Evolutionary conservation across 2,888 invertebrate genomes (phyloP), one percentile per base, ranked within the genome.

Genomic region (Apodemia duryi): DNA sequence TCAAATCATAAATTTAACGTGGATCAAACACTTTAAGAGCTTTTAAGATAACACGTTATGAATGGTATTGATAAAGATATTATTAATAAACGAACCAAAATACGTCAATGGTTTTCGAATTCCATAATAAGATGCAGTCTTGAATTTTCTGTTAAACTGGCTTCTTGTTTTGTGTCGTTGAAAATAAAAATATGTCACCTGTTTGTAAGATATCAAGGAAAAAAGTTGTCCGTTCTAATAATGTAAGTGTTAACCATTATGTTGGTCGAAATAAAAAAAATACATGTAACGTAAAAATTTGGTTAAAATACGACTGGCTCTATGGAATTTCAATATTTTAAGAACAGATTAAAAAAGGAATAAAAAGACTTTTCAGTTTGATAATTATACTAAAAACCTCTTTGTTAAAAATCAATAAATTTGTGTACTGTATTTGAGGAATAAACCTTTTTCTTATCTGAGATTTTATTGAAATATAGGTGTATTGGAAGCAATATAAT

Each of bases 61-160:
- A 54, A 54, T 54, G 54, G 29, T 54, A 54, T 28, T 54, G 54
- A 54, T 54, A 54, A 54, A 54, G 54, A 29, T 54, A 54, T 29
- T 32, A 54, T 29, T 32, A 54, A 28, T 54, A 54, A 32, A 54
- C 54, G 54, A 21, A 52, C 28, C 28, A 54, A 54, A 54, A 29
- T 28, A 54, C 54, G 29, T 54, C 54, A 54, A 32, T 54, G 32
- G 5, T 11, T 11, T 29, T 54, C 32, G 29, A 52, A 54, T 54
- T 54, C 54, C 54, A 54, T 54, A 54, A 54, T 54, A 54, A 54
- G 54, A 54, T 54, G 29, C 54, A 54, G 29, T 28, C 54, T 54
- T 54, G 32, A 13, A 32, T 11, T 5, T 54, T 29, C 10, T 29
- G 11, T 54, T 46, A 46, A 46, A 32, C 54, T 32, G 1, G 54